phyloP scores from a whole-genome alignment of 2,113 vertebrate species.

The Alectura lathami region DNA sequence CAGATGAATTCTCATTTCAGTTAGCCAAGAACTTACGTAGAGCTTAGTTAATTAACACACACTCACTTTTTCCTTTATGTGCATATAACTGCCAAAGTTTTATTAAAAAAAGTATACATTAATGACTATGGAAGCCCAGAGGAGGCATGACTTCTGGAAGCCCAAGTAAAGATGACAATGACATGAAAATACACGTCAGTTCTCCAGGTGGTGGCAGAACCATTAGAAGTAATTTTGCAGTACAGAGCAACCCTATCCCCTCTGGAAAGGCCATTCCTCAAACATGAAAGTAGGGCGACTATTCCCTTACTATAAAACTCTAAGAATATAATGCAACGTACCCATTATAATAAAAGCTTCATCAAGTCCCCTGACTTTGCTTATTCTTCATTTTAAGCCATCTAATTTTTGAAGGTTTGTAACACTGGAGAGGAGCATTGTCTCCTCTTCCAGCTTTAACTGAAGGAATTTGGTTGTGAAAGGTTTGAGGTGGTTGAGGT shows the following conservation, averaged over 20 bases:
- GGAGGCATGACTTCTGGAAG: neutral
- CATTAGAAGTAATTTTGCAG: neutral
- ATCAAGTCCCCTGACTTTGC: neutral
- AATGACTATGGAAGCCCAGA: neutral
- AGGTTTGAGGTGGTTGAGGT: neutral
- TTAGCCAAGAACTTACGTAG: neutral
- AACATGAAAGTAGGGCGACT: neutral
- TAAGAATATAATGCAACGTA: neutral
- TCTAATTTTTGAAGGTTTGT: neutral
- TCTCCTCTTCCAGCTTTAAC: neutral
- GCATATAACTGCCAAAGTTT: neutral
- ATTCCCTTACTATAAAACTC: neutral
- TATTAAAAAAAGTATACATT: neutral
- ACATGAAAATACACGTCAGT: neutral
- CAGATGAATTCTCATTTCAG: neutral
- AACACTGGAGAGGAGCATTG: neutral
- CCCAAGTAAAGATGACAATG: neutral
- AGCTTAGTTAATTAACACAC: neutral
- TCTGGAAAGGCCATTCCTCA: neutral
- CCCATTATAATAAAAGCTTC: neutral
- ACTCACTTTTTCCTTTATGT: neutral
- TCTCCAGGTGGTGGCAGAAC: neutral
- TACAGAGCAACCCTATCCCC: neutral
- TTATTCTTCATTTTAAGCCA: neutral
- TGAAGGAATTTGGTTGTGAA: neutral